A percentile compares a stretch with the other conserved stretches of the same genome.
Evolutionary conservation across 2,113 vertebrate species (phyloP).

Genomic region (Trachemys scripta): DNA sequence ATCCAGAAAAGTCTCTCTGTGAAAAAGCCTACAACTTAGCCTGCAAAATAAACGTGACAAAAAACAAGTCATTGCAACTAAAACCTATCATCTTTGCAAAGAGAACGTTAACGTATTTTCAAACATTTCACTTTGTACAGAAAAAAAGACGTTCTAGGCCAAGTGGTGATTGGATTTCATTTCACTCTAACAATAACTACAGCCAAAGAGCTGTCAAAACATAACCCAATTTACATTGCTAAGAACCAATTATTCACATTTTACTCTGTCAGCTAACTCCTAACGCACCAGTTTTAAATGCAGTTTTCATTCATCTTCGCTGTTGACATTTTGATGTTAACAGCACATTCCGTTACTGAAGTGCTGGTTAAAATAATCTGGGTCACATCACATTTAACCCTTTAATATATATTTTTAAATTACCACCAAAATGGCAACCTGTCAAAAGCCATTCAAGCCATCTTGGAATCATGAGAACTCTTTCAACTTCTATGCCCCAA

Average conservation of each 20-base stretch:
- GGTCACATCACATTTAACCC: background rate
- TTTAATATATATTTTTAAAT: background rate
- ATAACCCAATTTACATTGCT: background rate
- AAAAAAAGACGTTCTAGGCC: constrained; percentile 29
- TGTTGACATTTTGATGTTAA: background rate
- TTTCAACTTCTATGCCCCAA: background rate
- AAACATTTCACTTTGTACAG: background rate
- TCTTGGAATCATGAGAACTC: background rate
- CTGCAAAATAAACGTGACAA: background rate
- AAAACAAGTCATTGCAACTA: background rate
- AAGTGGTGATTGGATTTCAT: constrained; percentile 22
- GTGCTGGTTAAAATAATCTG: background rate
- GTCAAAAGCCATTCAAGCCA: background rate
- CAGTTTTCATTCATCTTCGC: background rate
- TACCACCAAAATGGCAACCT: background rate
- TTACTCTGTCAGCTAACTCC: constrained; percentile 33
- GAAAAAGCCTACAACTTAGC: constrained; percentile 19
- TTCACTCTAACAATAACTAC: background rate
- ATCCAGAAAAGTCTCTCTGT: background rate
- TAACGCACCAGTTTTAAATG: constrained; percentile 13
- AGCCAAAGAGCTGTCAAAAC: constrained; percentile 38
- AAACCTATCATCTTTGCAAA: constrained; percentile 5
- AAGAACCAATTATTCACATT: background rate
- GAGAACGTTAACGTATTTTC: background rate
- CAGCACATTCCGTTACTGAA: background rate